Percentiles rank a stretch among this genome's conserved stretches.
phyloP scores from a whole-genome alignment of 2,797 vertebrate genomes.

The Sebastiscus albofasciatus region DNA sequence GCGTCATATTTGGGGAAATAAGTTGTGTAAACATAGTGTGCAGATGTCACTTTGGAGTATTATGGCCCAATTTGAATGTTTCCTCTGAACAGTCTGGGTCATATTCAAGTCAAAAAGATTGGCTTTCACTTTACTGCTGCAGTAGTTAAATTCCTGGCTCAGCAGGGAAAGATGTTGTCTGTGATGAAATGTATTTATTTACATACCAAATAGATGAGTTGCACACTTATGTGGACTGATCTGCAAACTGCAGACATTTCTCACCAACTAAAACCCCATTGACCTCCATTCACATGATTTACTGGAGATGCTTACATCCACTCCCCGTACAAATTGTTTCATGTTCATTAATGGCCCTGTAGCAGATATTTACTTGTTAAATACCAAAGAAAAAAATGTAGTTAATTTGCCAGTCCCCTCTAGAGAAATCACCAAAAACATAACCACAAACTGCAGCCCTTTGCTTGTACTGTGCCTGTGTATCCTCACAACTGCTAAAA shows the following conservation, averaged over 20 bases:
- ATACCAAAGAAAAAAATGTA: background rate
- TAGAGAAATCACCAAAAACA: slow-evolving; percentile 17
- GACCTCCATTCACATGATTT: slow-evolving; percentile 16
- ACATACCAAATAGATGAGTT: background rate
- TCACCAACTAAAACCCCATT: background rate
- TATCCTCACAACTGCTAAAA: background rate
- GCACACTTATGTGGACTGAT: background rate
- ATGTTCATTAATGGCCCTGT: slow-evolving; percentile 7
- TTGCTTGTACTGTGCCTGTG: background rate
- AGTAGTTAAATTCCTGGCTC: background rate
- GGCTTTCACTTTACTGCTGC: background rate
- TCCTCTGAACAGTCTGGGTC: background rate
- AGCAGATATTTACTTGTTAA: slow-evolving; percentile 24
- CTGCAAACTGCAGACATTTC: background rate
- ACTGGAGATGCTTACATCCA: slow-evolving; percentile 7
- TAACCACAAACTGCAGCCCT: background rate
- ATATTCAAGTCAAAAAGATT: background rate
- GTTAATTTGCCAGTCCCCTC: background rate
- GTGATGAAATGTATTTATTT: slow-evolving; percentile 5
- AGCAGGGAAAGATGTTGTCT: background rate
- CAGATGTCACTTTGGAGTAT: background rate
- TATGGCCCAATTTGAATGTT: background rate
- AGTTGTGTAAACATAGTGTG: background rate
- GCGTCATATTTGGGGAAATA: background rate
- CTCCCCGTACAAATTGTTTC: background rate